Evolutionary conservation across 2,113 vertebrate genomes (phyloP).

Genomic region (Gymnarchus niloticus): DNA sequence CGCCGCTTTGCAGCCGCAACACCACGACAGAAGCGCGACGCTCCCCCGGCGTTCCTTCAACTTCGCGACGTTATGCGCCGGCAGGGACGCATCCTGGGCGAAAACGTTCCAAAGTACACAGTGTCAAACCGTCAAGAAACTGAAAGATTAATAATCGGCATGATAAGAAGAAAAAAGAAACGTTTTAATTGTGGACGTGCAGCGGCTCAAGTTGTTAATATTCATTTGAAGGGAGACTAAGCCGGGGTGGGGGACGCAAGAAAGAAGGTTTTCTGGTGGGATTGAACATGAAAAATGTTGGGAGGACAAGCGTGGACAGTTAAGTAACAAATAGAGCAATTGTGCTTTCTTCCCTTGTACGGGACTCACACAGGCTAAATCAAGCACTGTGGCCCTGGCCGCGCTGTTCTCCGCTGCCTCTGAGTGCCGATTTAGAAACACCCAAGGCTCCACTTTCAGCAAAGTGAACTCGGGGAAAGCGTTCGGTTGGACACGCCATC

Average conservation of each 20-base stretch:
- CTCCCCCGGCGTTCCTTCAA: background rate
- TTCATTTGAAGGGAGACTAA: background rate
- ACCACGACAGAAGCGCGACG: background rate
- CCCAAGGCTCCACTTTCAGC: background rate
- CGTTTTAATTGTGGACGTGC: background rate
- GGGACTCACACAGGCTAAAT: constrained; percentile 14
- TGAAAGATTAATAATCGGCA: background rate
- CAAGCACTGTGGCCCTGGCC: background rate
- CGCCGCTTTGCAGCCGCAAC: constrained; percentile 8
- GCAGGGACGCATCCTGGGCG: background rate
- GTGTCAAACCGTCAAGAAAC: background rate
- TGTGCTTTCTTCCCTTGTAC: background rate
- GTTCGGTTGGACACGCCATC: background rate
- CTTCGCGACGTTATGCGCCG: background rate
- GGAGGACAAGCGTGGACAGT: background rate
- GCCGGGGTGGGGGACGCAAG: background rate
- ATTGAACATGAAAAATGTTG: constrained; percentile 8
- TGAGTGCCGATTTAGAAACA: background rate
- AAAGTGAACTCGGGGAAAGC: constrained; percentile 3
- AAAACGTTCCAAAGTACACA: background rate
- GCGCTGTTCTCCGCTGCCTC: background rate
- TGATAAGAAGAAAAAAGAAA: background rate
- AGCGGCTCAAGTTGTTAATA: background rate
- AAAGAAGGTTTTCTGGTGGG: background rate
- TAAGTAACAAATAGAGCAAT: background rate